Percentiles rank a stretch among this genome's conserved stretches.
Conservation (phyloP, 1,140 invertebrate genomes). For the Calosoma granatense region DNA sequence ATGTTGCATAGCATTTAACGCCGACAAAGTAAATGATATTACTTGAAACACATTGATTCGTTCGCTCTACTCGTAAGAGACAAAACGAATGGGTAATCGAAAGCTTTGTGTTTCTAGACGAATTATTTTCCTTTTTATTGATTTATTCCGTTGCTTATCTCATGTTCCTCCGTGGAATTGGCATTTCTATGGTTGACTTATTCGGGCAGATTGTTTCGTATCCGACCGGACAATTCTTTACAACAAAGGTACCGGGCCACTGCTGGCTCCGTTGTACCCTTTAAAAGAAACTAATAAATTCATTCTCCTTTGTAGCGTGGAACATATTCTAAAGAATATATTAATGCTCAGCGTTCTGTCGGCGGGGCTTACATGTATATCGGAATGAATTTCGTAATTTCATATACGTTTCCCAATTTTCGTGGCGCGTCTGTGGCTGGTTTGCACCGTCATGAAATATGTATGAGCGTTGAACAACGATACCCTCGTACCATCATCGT, state of each 20-base stretch:
- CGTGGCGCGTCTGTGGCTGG: neutral
- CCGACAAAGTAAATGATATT: neutral
- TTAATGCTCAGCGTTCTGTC: no score
- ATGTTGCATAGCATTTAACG: neutral
- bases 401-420: neutral
- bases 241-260: neutral
- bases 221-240: neutral
- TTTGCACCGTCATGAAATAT: neutral
- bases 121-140: neutral
- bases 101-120: neutral
- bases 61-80: no score
- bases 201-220: neutral
- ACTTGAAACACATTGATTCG: no score
- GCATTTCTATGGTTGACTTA: conserved; percentile 1
- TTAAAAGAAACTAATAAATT: neutral
- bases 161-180: neutral
- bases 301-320: neutral
- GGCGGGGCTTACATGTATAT: neutral
- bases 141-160: neutral
- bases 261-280: neutral
- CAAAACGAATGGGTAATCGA: neutral
- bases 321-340: neutral
- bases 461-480: no score
- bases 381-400: neutral
- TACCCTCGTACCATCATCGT: neutral